Conservation (phyloP, 2,797 vertebrate genomes). For the Melanotaenia parkinsoni region DNA sequence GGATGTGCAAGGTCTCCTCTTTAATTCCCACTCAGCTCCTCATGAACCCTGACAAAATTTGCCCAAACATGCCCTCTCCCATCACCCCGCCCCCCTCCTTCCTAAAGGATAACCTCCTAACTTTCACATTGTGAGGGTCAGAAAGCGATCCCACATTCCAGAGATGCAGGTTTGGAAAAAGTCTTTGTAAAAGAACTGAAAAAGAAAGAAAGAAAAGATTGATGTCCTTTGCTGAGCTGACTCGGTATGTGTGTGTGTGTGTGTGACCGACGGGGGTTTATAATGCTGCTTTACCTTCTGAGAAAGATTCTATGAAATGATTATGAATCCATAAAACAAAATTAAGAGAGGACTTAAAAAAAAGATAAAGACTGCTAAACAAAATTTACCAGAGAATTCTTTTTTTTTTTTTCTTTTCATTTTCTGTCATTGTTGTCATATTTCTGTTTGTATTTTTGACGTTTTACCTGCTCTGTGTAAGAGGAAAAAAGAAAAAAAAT, state of each 20-base stretch:
- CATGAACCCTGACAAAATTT: conserved; percentile 26
- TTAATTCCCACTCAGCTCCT: conserved; percentile 20
- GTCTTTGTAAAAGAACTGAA: conserved; percentile 69
- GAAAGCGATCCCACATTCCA: conserved; percentile 58
- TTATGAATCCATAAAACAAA: conserved; percentile 76
- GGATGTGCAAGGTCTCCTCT: conserved; percentile 26
- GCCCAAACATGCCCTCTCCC: conserved; percentile 25
- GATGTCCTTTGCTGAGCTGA: conserved; percentile 72
- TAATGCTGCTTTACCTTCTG: conserved; percentile 84
- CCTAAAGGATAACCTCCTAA: conserved; percentile 48
- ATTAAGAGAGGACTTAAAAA: conserved; percentile 68
- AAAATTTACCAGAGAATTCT: conserved; percentile 77
- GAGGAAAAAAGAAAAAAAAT: conserved; percentile 61
- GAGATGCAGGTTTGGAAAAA: conserved; percentile 66
- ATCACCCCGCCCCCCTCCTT: conserved; percentile 33
- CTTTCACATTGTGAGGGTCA: conserved; percentile 47
- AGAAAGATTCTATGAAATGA: conserved; percentile 74
- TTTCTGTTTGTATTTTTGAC: conserved; percentile 76
- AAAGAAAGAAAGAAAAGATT: conserved; percentile 28
- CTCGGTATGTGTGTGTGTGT: conserved; percentile 67
- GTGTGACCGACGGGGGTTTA: conserved; percentile 56
- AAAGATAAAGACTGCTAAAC: conserved; percentile 82
- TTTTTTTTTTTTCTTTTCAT: conserved; percentile 40
- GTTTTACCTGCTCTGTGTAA: conserved; percentile 85
- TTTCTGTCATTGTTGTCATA: conserved; percentile 72